Evolutionary conservation across 1,140 invertebrate genomes (phyloP).

Genomic region (Psilanteris sp.): DNA sequence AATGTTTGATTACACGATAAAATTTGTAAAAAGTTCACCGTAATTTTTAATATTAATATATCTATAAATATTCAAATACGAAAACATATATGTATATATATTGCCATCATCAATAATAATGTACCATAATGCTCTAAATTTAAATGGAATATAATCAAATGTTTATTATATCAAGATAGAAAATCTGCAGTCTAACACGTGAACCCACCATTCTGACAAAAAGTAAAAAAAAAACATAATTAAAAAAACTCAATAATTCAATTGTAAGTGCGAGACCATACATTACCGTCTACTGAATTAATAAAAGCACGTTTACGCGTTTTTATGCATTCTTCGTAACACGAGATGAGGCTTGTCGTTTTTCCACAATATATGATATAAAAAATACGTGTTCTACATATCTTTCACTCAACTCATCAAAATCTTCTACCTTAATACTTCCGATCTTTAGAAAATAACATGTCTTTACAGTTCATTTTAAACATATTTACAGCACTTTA

Average conservation of each 20-base stretch:
- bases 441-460: conserved; percentile 67
- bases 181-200: conserved; percentile 42
- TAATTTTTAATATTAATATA: conserved; percentile 72
- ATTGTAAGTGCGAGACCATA: conserved; percentile 2
- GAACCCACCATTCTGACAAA: too few species aligned
- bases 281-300: conserved; percentile 13
- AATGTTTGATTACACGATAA: conserved; percentile 73
- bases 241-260: too few species aligned
- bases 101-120: conserved; percentile 48
- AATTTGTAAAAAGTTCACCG: conserved; percentile 74
- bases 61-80: conserved; percentile 67
- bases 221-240: too few species aligned
- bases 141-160: conserved; percentile 57
- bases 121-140: conserved; percentile 27
- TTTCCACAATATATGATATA: conserved; percentile 64
- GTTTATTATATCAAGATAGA: conserved; percentile 55
- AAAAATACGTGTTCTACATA: conserved; percentile 70
- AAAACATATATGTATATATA: conserved; percentile 54
- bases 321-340: conserved; percentile 31
- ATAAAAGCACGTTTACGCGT: conserved; percentile 33
- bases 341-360: conserved; percentile 50
- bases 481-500: conserved; percentile 71
- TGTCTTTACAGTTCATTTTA: conserved; percentile 69
- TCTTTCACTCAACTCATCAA: conserved; percentile 62
- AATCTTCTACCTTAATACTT: conserved; percentile 55